Conservation (phyloP, 2,888 invertebrate species). For the Latheticus oryzae region DNA sequence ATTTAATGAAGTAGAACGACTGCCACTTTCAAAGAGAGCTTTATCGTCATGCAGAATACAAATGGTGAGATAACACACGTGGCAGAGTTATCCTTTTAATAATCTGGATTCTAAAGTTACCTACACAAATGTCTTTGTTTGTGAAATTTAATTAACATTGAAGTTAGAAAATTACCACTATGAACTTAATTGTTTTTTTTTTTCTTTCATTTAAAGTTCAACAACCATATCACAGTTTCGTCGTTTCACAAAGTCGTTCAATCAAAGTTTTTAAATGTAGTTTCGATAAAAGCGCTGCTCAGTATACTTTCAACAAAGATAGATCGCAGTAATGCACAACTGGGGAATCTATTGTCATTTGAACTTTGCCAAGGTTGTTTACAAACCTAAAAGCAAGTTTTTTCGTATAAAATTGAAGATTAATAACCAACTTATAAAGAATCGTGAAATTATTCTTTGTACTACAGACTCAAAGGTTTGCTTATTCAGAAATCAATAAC, state of each 20-base stretch:
- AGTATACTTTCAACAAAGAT: conserved; percentile 29
- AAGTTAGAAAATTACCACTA: not conserved
- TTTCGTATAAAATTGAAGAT: conserved; percentile 9
- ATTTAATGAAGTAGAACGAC: conserved; percentile 25
- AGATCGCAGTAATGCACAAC: conserved; percentile 20
- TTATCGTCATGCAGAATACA: conserved; percentile 18
- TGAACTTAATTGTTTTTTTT: conserved; percentile 4
- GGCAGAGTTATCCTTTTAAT: conserved; percentile 10
- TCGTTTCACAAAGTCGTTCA: conserved; percentile 15
- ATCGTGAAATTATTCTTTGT: conserved; percentile 4
- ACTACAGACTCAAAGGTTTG: conserved; percentile 8
- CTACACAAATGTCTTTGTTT: conserved; percentile 9
- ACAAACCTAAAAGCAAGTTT: not conserved
- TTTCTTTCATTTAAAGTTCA: not conserved
- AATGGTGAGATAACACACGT: conserved; percentile 27
- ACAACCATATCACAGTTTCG: conserved; percentile 3
- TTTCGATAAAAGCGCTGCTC: conserved; percentile 29
- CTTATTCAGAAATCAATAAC: conserved; percentile 17
- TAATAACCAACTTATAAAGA: conserved; percentile 13
- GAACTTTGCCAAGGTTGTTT: conserved; percentile 7
- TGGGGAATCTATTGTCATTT: conserved; percentile 22
- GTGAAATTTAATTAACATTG: conserved; percentile 1
- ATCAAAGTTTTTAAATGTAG: conserved; percentile 31
- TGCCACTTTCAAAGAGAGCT: conserved; percentile 26
- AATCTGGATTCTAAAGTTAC: conserved; percentile 7